phyloP scores from a whole-genome alignment of 2,113 vertebrate species.

The Pyrgilauda ruficollis region DNA sequence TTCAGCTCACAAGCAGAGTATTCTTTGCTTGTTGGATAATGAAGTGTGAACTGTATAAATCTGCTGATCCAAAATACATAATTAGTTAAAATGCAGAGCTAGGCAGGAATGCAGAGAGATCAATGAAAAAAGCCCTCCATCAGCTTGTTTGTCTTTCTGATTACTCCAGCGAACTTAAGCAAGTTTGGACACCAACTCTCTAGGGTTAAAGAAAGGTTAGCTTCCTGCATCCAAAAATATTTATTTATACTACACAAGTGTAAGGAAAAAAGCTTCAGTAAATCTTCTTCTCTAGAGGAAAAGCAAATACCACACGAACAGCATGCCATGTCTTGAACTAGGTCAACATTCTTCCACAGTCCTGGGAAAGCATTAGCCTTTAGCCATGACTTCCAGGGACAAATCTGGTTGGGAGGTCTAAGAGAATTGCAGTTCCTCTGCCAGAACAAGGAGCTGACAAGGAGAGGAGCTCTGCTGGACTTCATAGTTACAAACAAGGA shows the following conservation, averaged over 20 bases:
- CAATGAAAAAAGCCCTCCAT: slow-evolving; percentile 20
- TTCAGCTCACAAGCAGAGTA: not conserved
- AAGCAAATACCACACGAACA: not conserved
- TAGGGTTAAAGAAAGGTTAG: slow-evolving; percentile 8
- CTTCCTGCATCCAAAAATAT: not conserved
- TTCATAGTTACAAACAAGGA: not conserved
- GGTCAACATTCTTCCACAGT: not conserved
- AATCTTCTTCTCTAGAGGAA: not conserved
- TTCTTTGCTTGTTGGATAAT: slow-evolving; percentile 4
- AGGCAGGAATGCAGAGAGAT: slow-evolving; percentile 27
- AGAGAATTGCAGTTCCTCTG: not conserved
- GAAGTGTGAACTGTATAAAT: slow-evolving; percentile 30
- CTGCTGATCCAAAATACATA: slow-evolving; percentile 9
- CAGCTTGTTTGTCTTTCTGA: slow-evolving; percentile 33
- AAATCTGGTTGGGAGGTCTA: not conserved
- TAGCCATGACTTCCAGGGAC: not conserved
- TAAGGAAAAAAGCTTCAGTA: not conserved
- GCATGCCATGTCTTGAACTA: not conserved
- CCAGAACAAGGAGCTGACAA: not conserved
- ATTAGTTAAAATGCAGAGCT: slow-evolving; percentile 4
- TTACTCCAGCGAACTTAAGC: not conserved
- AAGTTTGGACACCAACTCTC: not conserved
- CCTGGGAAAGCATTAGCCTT: not conserved
- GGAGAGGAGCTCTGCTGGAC: not conserved
- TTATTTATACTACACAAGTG: not conserved